phyloP scores from a whole-genome alignment of 2,888 invertebrate species.

The Tribolium freemani region DNA sequence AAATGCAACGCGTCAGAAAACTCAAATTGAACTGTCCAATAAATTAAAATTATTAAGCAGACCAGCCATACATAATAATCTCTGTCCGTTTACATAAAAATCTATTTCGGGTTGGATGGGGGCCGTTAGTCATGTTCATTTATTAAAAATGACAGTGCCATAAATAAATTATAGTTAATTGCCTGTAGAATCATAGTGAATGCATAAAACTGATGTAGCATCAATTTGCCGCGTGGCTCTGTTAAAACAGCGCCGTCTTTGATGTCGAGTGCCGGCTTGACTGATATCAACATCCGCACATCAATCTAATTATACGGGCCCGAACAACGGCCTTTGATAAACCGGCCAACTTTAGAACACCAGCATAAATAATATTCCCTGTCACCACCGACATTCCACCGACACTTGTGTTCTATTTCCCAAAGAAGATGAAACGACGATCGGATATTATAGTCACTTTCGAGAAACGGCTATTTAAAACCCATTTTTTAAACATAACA shows the following conservation, averaged over 20 bases:
- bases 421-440: neutral
- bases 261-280: constrained; percentile 61
- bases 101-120: constrained; percentile 39
- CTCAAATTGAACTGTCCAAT: constrained; percentile 24
- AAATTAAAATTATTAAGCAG: constrained; percentile 41
- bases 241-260: constrained; percentile 53
- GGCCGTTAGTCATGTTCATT: constrained; percentile 45
- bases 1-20: constrained; percentile 6
- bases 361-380: constrained; percentile 46
- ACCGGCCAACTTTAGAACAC: constrained; percentile 47
- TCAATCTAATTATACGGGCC: constrained; percentile 64
- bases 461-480: too few relatives aligned
- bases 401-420: constrained; percentile 36
- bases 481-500: too few relatives aligned
- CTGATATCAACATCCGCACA: constrained; percentile 66
- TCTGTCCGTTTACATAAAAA: constrained; percentile 43
- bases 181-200: constrained; percentile 47
- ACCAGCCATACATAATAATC: constrained; percentile 34
- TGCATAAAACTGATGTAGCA: constrained; percentile 48
- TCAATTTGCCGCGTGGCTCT: constrained; percentile 49
- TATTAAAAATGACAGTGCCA: constrained; percentile 49
- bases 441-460: too few relatives aligned
- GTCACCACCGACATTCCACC: constrained; percentile 42
- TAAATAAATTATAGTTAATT: constrained; percentile 50
- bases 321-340: constrained; percentile 48